Conservation (phyloP, 2,113 vertebrate species). For the Paedocypris sp. region DNA sequence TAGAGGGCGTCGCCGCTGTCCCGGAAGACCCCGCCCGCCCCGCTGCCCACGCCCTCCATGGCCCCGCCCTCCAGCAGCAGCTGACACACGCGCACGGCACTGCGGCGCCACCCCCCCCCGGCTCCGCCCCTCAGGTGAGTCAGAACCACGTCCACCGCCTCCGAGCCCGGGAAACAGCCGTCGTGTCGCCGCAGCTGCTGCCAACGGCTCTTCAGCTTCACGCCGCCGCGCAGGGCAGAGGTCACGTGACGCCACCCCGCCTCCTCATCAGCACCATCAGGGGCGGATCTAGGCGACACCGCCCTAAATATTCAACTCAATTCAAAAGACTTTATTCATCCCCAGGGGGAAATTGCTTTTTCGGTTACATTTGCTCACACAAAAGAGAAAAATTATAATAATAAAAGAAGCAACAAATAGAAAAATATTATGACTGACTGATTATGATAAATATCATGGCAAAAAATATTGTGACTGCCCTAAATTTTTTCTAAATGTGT, state of each 20-base stretch:
- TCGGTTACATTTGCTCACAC: no score
- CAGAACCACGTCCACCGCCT: slow-evolving; percentile 80
- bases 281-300: no score
- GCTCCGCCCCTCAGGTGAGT: slow-evolving; percentile 63
- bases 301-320: no score
- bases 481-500: no score
- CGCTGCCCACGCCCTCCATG: slow-evolving; percentile 73
- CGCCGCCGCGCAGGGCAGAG: slow-evolving; percentile 20
- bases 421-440: no score
- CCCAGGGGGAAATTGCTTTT: no score
- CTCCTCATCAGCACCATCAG: neutral
- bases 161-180: slow-evolving; percentile 83
- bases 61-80: slow-evolving; percentile 80
- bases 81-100: slow-evolving; percentile 79
- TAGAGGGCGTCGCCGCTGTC: slow-evolving; percentile 83
- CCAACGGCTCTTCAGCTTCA: slow-evolving; percentile 53
- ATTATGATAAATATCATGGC: no score
- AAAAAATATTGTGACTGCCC: no score
- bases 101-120: no score
- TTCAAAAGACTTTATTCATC: no score
- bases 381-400: no score
- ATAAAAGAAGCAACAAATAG: no score
- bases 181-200: slow-evolving; percentile 72
- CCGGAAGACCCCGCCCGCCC: slow-evolving; percentile 76
- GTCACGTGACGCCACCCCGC: slow-evolving; percentile 22